Evolutionary conservation across 2,113 vertebrate genomes (phyloP).

Genomic region (Triplophysa siluroides): DNA sequence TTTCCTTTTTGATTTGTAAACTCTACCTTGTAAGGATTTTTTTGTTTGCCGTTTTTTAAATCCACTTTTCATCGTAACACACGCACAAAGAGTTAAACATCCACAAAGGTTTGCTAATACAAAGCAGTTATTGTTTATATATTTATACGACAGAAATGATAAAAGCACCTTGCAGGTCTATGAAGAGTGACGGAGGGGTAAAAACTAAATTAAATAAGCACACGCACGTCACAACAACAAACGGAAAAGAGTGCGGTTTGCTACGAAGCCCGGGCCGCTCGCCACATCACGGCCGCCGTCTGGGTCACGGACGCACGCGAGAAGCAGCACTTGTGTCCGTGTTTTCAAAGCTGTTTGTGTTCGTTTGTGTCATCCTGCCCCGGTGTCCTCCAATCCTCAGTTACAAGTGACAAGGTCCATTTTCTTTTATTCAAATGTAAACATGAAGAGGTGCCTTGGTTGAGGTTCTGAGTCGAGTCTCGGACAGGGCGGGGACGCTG

Average conservation of each 20-base stretch:
- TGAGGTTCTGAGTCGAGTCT: conserved; percentile 83
- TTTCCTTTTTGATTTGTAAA: conserved; percentile 78
- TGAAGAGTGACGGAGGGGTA: conserved; percentile 57
- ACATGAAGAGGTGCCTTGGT: conserved; percentile 96
- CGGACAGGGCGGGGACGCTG: conserved; percentile 54
- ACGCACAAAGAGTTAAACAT: conserved; percentile 64
- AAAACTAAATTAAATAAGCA: conserved; percentile 55
- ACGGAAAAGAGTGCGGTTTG: conserved; percentile 72
- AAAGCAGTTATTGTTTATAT: conserved; percentile 66
- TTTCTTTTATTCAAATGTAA: conserved; percentile 90
- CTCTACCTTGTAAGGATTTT: conserved; percentile 74
- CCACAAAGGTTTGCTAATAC: conserved; percentile 72
- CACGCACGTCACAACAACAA: conserved; percentile 77
- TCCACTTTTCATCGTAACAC: conserved; percentile 54
- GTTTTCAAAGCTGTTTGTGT: conserved; percentile 66
- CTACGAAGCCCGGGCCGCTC: conserved; percentile 68
- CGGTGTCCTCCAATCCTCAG: conserved; percentile 69
- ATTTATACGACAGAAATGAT: conserved; percentile 67
- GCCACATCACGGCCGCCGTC: conserved; percentile 76
- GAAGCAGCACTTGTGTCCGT: conserved; percentile 90
- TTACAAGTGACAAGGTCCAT: conserved; percentile 81
- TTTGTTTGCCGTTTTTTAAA: conserved; percentile 59
- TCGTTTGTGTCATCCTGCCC: conserved; percentile 50
- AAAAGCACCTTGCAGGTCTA: conserved; percentile 79
- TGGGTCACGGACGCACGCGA: conserved; percentile 86